Evolutionary conservation across 2,888 invertebrate genomes (phyloP), one percentile per base, ranked within the genome.

Genomic region (Drosophila prostipennis): DNA sequence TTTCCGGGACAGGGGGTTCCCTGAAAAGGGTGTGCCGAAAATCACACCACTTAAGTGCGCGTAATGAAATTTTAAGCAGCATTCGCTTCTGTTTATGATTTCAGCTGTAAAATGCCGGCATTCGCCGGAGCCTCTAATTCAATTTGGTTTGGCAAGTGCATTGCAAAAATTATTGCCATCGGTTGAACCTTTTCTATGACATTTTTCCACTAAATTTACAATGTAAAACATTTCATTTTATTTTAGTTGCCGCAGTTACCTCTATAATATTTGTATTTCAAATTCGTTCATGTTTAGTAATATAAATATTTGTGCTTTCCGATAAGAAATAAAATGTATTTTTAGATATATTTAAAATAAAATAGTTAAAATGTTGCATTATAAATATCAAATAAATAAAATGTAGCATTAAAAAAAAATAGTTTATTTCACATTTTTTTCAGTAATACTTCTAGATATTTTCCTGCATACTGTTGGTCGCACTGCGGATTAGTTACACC

Each of bases 61-160:
- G 68, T 78, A 87, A 82, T 84, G 70, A 84, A 84, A 88, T 88
- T 87, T 87, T 86, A 75, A 86, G 57, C 60, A 76, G 60, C 74
- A 70, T 68, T 63, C 54, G 40, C 26, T 63, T 68, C 59, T 70
- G 74, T 82, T 82, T 87, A 80, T 83, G 77, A 77, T 78, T 60
- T 78, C 68, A 57, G 59, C 61, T 39, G 45, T 77, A 72, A 74
- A 83, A 32, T 64, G 37, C 48, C 51, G 60, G 70, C 46, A 52
- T 57, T 72, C 54, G 51, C 43, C 48, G 46, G 64, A 14, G 29
- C 13, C 71, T 36, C 46, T 48, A 70, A 70, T 61, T 63, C 61
- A 63, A 63, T 61, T 61, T 63, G 23, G 34, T 42, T 61, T 48
- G 46, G n/a, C 46, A 13, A 46, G n/a, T 29, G 45, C n/a, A 8